Evolutionary conservation across 2,797 vertebrate species (phyloP).

Genomic region (Pogonophryne albipinna): DNA sequence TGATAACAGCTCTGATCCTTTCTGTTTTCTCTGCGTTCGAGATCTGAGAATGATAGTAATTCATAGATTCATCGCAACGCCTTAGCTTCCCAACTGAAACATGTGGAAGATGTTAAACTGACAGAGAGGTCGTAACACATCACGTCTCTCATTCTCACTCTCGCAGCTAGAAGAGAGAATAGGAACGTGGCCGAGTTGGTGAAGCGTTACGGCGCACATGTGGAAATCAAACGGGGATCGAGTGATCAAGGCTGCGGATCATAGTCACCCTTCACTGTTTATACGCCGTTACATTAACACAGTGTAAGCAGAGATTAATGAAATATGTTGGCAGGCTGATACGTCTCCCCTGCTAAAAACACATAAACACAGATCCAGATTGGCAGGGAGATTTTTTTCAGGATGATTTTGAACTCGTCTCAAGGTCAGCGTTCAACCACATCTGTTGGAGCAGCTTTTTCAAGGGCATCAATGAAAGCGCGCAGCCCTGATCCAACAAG

Average conservation of each 20-base stretch:
- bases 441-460: conserved; percentile 68
- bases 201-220: conserved; percentile 59
- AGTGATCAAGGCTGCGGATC: conserved; percentile 55
- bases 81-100: conserved; percentile 43
- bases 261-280: conserved; percentile 47
- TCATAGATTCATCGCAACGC: conserved; percentile 43
- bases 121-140: conserved; percentile 39
- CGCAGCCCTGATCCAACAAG: conserved; percentile 44
- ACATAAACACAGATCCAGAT: conserved; percentile 38
- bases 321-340: conserved; percentile 64
- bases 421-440: conserved; percentile 59
- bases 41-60: conserved; percentile 30
- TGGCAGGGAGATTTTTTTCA: not conserved
- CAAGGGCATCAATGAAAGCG: conserved; percentile 56
- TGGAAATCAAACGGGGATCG: conserved; percentile 61
- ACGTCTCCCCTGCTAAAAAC: conserved; percentile 29
- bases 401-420: conserved; percentile 49
- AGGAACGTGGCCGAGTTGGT: conserved; percentile 46
- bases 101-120: conserved; percentile 72
- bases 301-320: conserved; percentile 60
- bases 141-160: conserved; percentile 52
- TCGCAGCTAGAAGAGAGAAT: conserved; percentile 30
- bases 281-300: conserved; percentile 35
- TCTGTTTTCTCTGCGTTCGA: not conserved
- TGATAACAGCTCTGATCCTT: conserved; percentile 23